Evolutionary conservation across 2,888 invertebrate species (phyloP), one percentile per base, ranked within the genome.

Genomic region (Phalera bucephala): DNA sequence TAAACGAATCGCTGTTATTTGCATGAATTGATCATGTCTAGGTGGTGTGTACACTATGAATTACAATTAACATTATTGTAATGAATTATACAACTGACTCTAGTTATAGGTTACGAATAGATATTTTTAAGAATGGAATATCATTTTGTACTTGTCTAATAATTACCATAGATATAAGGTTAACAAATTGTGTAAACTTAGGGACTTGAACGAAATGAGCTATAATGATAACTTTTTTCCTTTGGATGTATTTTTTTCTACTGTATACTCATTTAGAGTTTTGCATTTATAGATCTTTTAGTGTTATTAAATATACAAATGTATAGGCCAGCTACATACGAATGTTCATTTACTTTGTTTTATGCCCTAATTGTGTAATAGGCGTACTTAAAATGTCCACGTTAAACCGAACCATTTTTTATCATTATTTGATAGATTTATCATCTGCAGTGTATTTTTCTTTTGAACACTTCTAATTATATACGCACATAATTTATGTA

Each of bases 91-190:
- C 83, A 87, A 87, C 80, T 81, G 85, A 88, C 79, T 80, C 72
- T 87, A 87, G 84, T 78, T 75, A 69, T 88, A 88, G 85, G 81
- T 61, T 87, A 87, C 71, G 74, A 72, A 80, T 82, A 81, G 71
- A 74, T 83, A 84, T 80, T 72, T 80, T 69, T 85, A 85, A 84
- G 80, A 63, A 72, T 75, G 76, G 80, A 85, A 80, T 86, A 88
- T 89, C 88, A 86, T 88, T 89, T 89, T 89, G 85, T 89, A 89
- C 89, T 88, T 85, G 88, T 87, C 80, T 87, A 83, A 86, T 82
- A 84, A 78, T 80, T 85, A 87, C 86, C 86, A 80, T 86, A 88
- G 82, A 55, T 64, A 36, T 88, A 88, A 87, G 88, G 68, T 82
- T 88, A 87, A 87, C 87, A 83, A 87, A 80, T 77, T 79, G 71